Evolutionary conservation across 2,888 invertebrate genomes (phyloP).

Genomic region (Chirona hameri): DNA sequence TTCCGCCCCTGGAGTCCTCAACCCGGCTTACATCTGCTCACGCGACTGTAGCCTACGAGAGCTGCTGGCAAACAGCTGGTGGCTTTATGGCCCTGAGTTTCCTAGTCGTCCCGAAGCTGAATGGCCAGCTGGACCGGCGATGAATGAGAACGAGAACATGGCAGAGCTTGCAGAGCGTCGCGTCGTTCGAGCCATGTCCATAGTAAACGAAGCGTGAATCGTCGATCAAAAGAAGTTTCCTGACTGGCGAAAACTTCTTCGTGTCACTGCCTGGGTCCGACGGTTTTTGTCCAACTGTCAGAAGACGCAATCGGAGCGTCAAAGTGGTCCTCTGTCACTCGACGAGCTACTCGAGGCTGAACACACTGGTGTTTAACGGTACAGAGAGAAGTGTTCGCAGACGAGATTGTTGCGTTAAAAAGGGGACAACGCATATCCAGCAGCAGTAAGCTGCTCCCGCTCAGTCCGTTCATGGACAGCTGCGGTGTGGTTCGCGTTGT

Average conservation of each 20-base stretch:
- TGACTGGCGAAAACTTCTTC: neutral
- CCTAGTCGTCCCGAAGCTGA: neutral
- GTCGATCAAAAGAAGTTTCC: neutral
- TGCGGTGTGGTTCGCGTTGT: neutral
- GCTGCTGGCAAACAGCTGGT: neutral
- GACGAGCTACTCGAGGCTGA: neutral
- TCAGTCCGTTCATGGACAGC: neutral
- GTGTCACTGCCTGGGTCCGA: neutral
- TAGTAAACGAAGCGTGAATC: neutral
- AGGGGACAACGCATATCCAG: neutral
- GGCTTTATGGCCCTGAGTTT: neutral
- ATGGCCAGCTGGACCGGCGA: neutral
- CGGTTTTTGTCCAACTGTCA: neutral
- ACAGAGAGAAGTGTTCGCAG: neutral
- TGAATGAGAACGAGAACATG: neutral
- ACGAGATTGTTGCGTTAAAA: neutral
- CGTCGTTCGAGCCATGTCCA: neutral
- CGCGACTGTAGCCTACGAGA: no score
- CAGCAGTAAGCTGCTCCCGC: neutral
- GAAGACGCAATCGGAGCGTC: neutral
- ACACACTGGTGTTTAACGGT: neutral
- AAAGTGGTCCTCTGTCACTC: neutral
- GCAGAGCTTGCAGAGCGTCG: neutral
- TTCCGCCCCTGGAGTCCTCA: no score
- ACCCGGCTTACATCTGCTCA: no score